Conservation (phyloP, 2,113 vertebrate genomes). For the Felis catus region F.catus_Fca126_mat1.0 CM031424.1:61959501-61960000, state of each 20-base stretch:
- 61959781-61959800: neutral
- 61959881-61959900: neutral
- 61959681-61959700: neutral
- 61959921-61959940: neutral
- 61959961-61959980: neutral
- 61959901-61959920: neutral
- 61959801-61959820: neutral
- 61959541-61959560: neutral
- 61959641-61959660: neutral
- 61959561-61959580: neutral
- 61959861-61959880: neutral
- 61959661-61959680: slow-evolving; percentile 29
- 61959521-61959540: neutral
- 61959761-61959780: neutral
- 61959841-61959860: neutral
- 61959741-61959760: neutral
- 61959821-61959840: neutral
- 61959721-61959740: neutral
- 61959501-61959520: neutral
- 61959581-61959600: neutral
- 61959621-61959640: neutral
- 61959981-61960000: neutral
- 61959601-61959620: neutral
- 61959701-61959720: neutral
- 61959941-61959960: neutral